phyloP scores from a whole-genome alignment of 2,888 invertebrate genomes.

The Mythimna impura region DNA sequence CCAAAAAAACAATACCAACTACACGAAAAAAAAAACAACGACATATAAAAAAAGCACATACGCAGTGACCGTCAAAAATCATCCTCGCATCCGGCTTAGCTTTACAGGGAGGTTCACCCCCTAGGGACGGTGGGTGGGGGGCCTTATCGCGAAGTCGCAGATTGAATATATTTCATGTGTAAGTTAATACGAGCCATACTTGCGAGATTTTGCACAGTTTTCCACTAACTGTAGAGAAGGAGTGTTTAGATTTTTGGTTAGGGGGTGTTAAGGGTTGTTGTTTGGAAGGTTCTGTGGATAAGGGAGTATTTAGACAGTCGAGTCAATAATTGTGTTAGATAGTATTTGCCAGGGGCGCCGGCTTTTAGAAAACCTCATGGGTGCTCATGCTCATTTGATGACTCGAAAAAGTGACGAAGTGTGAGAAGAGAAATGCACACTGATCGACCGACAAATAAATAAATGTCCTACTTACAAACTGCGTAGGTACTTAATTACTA shows the following conservation, averaged over 20 bases:
- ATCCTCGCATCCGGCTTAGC: slow-evolving; percentile 79
- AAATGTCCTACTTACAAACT: too few relatives aligned
- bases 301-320: background rate
- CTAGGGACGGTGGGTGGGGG: slow-evolving; percentile 66
- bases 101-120: slow-evolving; percentile 60
- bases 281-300: background rate
- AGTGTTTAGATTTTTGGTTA: slow-evolving; percentile 51
- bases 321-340: background rate
- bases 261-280: slow-evolving; percentile 14
- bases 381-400: too few relatives aligned
- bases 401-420: too few relatives aligned
- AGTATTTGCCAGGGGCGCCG: too few relatives aligned
- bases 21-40: slow-evolving; percentile 37
- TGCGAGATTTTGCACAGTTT: slow-evolving; percentile 72
- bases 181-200: slow-evolving; percentile 78
- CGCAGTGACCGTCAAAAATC: slow-evolving; percentile 82
- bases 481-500: too few relatives aligned
- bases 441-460: too few relatives aligned
- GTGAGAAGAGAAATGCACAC: too few relatives aligned
- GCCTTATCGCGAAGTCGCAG: slow-evolving; percentile 92
- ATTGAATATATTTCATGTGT: slow-evolving; percentile 93
- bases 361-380: too few relatives aligned
- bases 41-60: slow-evolving; percentile 68
- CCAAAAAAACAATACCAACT: background rate
- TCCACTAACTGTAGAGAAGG: slow-evolving; percentile 49